Percentiles rank a stretch among this genome's conserved stretches.
Evolutionary conservation across 2,797 vertebrate species (phyloP).

Genomic region (Manis javanica): DNA sequence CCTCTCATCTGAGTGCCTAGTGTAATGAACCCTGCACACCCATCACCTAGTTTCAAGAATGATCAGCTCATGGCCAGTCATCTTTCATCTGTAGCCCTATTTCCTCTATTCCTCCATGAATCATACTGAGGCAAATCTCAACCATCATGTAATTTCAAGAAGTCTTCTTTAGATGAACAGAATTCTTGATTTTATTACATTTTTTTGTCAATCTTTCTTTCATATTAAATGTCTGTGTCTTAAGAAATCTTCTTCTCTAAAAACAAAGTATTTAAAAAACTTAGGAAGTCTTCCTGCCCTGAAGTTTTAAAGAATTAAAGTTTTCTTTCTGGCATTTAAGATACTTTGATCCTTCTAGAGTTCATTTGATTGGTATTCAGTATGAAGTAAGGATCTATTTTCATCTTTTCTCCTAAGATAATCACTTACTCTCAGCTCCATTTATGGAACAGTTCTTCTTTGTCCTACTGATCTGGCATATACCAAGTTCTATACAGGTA

Average conservation of each 20-base stretch:
- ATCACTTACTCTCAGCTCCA: not conserved
- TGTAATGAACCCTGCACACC: not conserved
- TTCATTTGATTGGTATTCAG: not conserved
- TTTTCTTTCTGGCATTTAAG: conserved; percentile 1
- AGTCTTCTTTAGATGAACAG: not conserved
- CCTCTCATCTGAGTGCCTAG: not conserved
- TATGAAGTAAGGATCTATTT: not conserved
- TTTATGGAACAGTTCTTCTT: not conserved
- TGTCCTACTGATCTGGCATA: not conserved
- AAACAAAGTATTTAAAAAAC: not conserved
- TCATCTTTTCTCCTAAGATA: conserved; percentile 14
- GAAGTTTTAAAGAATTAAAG: not conserved
- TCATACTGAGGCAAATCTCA: not conserved
- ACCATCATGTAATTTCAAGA: not conserved
- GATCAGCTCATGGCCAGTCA: not conserved
- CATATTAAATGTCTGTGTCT: not conserved
- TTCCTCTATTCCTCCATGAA: not conserved
- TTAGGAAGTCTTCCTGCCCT: not conserved
- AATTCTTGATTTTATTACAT: not conserved
- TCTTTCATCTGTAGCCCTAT: not conserved
- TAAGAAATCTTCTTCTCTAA: not conserved
- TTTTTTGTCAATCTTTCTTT: not conserved
- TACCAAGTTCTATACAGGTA: not conserved
- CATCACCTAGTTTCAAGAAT: not conserved
- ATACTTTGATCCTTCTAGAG: not conserved